phyloP scores from a whole-genome alignment of 2,113 vertebrate genomes.

The Proteles cristata region DNA sequence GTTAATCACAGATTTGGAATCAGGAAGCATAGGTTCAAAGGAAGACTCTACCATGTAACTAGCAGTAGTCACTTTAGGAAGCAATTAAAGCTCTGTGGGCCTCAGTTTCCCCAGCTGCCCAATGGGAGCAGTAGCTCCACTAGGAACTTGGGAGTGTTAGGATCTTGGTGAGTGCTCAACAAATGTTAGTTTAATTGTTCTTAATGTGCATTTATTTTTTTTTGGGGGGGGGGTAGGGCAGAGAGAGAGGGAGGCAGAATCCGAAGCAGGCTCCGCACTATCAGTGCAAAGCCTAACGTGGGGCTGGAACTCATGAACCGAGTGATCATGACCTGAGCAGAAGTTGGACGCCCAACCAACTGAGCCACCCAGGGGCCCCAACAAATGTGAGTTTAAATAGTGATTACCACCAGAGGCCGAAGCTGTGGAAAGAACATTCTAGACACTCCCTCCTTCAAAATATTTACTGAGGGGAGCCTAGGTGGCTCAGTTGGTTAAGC shows the following conservation, averaged over 20 bases:
- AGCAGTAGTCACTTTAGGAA: background rate
- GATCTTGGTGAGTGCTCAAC: background rate
- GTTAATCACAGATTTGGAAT: slow-evolving; percentile 8
- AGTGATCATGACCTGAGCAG: too few species aligned
- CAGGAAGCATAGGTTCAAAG: background rate
- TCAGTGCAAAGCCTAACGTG: too few species aligned
- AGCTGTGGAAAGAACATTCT: background rate
- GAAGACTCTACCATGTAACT: background rate
- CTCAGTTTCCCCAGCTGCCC: background rate
- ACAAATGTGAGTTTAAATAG: background rate
- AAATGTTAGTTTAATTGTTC: background rate
- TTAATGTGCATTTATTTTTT: too few species aligned
- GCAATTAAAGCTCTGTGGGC: background rate
- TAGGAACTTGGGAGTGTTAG: background rate
- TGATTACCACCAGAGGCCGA: background rate
- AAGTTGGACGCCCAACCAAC: too few species aligned
- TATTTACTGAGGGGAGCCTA: background rate
- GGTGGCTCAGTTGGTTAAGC: too few species aligned
- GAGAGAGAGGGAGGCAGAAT: too few species aligned
- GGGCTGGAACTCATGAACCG: too few species aligned
- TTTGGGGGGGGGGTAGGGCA: too few species aligned
- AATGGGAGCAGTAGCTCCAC: background rate
- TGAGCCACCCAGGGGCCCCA: too few species aligned
- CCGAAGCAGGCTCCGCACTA: too few species aligned
- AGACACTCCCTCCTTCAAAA: background rate